Base-by-base conservation (phyloP, 1,140 invertebrate species). In the Aphidius gifuensis region DNA sequence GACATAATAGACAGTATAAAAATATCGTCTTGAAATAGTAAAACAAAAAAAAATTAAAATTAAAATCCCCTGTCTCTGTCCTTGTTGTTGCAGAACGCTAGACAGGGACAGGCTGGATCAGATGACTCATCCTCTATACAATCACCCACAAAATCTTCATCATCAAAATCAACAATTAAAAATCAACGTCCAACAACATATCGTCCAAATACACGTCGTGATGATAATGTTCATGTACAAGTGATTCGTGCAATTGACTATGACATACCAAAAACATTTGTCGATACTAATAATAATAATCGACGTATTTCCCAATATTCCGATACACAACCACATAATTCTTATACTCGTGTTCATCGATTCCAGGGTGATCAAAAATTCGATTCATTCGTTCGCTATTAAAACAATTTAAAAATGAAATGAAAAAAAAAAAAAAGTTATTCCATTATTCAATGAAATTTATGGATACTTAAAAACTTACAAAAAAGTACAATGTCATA, bases 31-130 rank as follows among this genome's bases (percentile, higher is more conserved):
- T 49, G 32, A 49, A 59, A 40, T 46, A 47, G 6, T 8, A 38
- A 47, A 9, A 47, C 48, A 45, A 44, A n/a, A 32, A 49, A 38
- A 11, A 50, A 50, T 50, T 40, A 60, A 44, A 38, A 61, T 11
- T 9, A 38, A n/a, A 65, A 58, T 48, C 42, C 61, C 58, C 78
- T 78, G 77, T 79, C 79, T 79, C 79, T 80, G 79, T 79, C 79
- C 76, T 79, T 79, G 75, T 51, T 80, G 76, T 80, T 80, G 76
- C 78, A 80, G 79, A 80, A 77, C 76, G 77, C 75, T 75, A 76
- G 76, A 74, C 79, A 79, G 77, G 79, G 76, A 77, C 77, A 80
- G 77, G 69, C 65, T 47, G 45, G 65, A 53, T 55, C 70, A 44
- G 32, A 70, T 60, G 55, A 69, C 69, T 56, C 74, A 60, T 42